These are phyloP conservation scores for Teleogryllus occipitalis DNA, from an alignment of 1,140 invertebrate species.

Conservation along the genomic window DNA sequence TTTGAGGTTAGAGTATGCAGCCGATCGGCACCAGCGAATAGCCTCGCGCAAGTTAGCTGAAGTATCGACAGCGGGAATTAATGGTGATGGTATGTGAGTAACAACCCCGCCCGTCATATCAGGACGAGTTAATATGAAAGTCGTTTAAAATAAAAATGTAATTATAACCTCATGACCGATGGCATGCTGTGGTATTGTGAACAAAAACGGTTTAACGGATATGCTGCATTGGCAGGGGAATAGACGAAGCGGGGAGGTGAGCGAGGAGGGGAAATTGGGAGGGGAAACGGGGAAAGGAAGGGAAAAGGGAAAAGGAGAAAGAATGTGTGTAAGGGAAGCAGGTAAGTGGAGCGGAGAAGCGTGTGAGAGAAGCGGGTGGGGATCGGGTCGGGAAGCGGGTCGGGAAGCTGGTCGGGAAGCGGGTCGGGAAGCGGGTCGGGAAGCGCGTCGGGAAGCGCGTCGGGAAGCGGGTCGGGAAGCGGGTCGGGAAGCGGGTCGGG, in stretches of 20 bases:
- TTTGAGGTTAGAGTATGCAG: not conserved
- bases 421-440: too few relatives aligned
- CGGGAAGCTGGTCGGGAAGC: too few relatives aligned
- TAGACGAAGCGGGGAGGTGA: too few relatives aligned
- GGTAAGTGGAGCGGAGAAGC: not conserved
- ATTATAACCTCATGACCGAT: not conserved
- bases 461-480: not conserved
- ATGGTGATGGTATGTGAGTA: not conserved
- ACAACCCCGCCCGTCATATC: not conserved
- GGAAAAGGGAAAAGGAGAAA: too few relatives aligned
- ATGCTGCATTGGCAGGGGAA: too few relatives aligned
- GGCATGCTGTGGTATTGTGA: not conserved
- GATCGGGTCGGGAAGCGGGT: too few relatives aligned
- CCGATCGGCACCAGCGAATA: not conserved
- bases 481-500: not conserved
- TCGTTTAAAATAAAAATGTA: conserved; percentile 6
- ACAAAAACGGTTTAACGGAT: too few relatives aligned
- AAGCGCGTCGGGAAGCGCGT: not conserved
- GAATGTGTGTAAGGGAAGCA: too few relatives aligned
- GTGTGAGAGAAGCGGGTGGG: too few relatives aligned
- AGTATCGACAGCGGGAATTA: not conserved
- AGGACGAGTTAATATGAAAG: not conserved
- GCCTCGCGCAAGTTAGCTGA: not conserved
- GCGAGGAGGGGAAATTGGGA: too few relatives aligned
- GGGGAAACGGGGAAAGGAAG: too few relatives aligned